Evolutionary conservation across 2,113 vertebrate species (phyloP).

Genomic region (Macquaria australasica): DNA sequence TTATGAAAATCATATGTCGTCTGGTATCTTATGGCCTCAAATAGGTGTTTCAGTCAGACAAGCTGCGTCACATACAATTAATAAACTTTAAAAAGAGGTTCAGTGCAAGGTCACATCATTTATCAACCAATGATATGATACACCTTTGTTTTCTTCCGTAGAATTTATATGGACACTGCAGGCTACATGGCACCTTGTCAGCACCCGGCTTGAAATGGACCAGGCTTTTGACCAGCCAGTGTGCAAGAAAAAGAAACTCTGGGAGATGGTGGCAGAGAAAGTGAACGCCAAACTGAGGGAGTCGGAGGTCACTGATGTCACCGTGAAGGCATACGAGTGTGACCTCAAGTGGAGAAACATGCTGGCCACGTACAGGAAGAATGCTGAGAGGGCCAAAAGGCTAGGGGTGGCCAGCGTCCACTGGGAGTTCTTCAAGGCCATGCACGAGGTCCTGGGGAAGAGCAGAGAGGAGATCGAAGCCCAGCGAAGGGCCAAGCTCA

Average conservation of each 20-base stretch:
- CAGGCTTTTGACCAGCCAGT: slow-evolving; percentile 83
- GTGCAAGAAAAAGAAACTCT: slow-evolving; percentile 86
- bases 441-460: slow-evolving; percentile 82
- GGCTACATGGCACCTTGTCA: slow-evolving; percentile 85
- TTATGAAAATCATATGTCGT: not conserved
- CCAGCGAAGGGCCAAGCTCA: slow-evolving; percentile 75
- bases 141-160: slow-evolving; percentile 41
- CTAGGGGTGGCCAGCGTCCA: slow-evolving; percentile 77
- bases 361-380: slow-evolving; percentile 86
- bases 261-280: slow-evolving; percentile 83
- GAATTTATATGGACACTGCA: slow-evolving; percentile 86
- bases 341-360: slow-evolving; percentile 88
- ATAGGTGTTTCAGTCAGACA: not conserved
- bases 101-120: not conserved
- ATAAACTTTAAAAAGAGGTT: not conserved
- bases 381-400: slow-evolving; percentile 78
- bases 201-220: slow-evolving; percentile 84
- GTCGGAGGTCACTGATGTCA: slow-evolving; percentile 57
- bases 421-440: slow-evolving; percentile 86
- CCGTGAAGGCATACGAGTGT: slow-evolving; percentile 83
- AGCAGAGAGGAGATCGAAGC: slow-evolving; percentile 80
- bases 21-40: not conserved
- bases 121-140: not conserved
- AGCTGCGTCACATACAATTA: not conserved
- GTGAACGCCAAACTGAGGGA: slow-evolving; percentile 76